Evolutionary conservation across 2,888 invertebrate genomes (phyloP).

Genomic region (Herminia tarsipennalis): DNA sequence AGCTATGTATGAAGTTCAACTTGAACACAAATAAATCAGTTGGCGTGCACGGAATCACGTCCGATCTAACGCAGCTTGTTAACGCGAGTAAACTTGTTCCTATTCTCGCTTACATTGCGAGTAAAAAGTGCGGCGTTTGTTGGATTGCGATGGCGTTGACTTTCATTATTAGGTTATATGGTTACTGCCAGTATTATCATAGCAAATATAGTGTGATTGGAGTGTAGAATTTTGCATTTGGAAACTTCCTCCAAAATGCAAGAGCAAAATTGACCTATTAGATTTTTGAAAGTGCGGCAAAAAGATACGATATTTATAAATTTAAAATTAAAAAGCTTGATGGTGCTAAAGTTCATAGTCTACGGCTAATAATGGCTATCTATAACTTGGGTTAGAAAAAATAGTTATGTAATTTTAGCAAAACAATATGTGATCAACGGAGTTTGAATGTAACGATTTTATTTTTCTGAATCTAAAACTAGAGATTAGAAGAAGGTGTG

Average conservation of each 20-base stretch:
- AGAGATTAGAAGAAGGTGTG: too few species aligned
- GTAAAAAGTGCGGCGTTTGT: conserved; percentile 11
- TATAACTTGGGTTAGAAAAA: too few species aligned
- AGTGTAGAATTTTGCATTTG: not conserved
- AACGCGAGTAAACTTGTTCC: conserved; percentile 71
- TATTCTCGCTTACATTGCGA: conserved; percentile 35
- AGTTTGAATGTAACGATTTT: too few species aligned
- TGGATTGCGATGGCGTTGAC: conserved; percentile 3
- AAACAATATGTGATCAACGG: too few species aligned
- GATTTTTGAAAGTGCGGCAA: too few species aligned
- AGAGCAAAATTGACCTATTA: too few species aligned
- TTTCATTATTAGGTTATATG: conserved; percentile 7
- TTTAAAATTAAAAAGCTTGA: too few species aligned
- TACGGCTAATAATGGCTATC: too few species aligned
- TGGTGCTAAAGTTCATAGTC: too few species aligned
- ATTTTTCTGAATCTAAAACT: too few species aligned
- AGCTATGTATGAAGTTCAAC: conserved; percentile 59
- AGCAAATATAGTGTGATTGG: conserved; percentile 7
- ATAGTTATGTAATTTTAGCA: too few species aligned
- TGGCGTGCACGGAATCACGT: conserved; percentile 70
- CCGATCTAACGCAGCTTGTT: conserved; percentile 75
- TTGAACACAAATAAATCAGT: conserved; percentile 70
- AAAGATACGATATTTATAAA: too few species aligned
- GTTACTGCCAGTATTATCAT: conserved; percentile 3
- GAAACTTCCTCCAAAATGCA: not conserved